Percentiles rank a stretch among this genome's conserved stretches.
These are phyloP conservation scores for Cyprinodon brontotheroides DNA, from an alignment of 2,113 vertebrate species.

Conservation along the genomic window DNA sequence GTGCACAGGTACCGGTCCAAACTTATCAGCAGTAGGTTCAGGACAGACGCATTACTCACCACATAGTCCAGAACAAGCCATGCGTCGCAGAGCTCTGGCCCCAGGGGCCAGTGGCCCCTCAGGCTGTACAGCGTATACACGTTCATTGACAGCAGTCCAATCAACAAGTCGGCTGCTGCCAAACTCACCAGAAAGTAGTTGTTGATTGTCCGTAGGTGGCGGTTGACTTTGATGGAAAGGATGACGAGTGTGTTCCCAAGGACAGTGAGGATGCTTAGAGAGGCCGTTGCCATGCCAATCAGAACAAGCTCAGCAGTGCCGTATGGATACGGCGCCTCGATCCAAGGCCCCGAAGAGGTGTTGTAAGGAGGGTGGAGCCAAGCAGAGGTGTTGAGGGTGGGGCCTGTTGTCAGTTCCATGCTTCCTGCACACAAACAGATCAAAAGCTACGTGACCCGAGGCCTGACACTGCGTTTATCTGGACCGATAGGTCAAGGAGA, in stretches of 20 bases:
- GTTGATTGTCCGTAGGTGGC: slow-evolving; percentile 89
- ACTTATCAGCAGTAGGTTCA: slow-evolving; percentile 94
- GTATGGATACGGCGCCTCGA: slow-evolving; percentile 51
- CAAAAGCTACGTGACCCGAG: background rate
- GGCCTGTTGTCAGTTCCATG: slow-evolving; percentile 22
- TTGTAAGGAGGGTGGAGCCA: slow-evolving; percentile 68
- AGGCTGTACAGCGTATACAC: slow-evolving; percentile 88
- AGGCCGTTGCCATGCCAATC: slow-evolving; percentile 81
- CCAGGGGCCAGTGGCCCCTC: slow-evolving; percentile 89
- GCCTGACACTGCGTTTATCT: background rate
- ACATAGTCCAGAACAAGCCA: slow-evolving; percentile 93
- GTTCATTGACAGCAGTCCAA: slow-evolving; percentile 91
- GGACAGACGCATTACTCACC: slow-evolving; percentile 88
- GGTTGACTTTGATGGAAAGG: slow-evolving; percentile 92
- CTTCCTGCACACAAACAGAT: slow-evolving; percentile 22
- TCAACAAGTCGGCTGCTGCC: slow-evolving; percentile 88
- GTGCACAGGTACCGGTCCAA: slow-evolving; percentile 94
- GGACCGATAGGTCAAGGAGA: too few species aligned
- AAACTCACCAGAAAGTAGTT: slow-evolving; percentile 96
- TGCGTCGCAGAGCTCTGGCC: slow-evolving; percentile 85
- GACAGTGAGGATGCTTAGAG: slow-evolving; percentile 86
- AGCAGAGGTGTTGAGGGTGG: slow-evolving; percentile 69
- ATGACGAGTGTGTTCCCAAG: slow-evolving; percentile 92
- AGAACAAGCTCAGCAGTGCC: slow-evolving; percentile 82
- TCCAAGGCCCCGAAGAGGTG: slow-evolving; percentile 45